Evolutionary conservation across 1,140 invertebrate species (phyloP).

Genomic region (Euwallacea fornicatus): DNA sequence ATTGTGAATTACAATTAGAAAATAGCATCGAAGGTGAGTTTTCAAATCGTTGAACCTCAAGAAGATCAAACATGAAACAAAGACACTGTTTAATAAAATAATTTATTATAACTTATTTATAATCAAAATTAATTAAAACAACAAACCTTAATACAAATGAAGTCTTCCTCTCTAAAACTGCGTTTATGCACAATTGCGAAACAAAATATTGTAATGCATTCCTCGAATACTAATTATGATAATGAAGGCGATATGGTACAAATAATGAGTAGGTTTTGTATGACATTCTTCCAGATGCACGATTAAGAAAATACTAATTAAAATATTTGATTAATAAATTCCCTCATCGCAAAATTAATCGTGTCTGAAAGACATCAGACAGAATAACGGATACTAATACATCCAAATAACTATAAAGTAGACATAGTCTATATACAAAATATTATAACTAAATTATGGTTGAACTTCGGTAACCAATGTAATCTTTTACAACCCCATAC

Average conservation of each 20-base stretch:
- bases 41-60: too few relatives aligned
- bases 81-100: conserved; percentile 27
- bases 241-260: neutral
- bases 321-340: too few relatives aligned
- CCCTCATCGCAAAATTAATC: too few relatives aligned
- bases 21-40: too few relatives aligned
- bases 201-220: conserved; percentile 7
- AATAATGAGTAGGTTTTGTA: neutral
- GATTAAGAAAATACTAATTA: neutral
- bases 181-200: conserved; percentile 20
- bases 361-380: neutral
- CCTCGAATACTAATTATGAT: neutral
- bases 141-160: conserved; percentile 43
- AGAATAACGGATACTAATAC: conserved; percentile 5
- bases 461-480: conserved; percentile 33
- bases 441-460: conserved; percentile 27
- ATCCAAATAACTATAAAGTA: conserved; percentile 17
- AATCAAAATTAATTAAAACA: conserved; percentile 43
- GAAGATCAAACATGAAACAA: neutral
- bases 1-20: too few relatives aligned
- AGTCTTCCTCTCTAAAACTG: conserved; percentile 44
- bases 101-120: conserved; percentile 35
- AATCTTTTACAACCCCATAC: conserved; percentile 30
- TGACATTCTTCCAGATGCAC: neutral
- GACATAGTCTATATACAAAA: conserved; percentile 22